Conservation (phyloP, 1,140 invertebrate genomes). For the Neodiprion lecontei region DNA sequence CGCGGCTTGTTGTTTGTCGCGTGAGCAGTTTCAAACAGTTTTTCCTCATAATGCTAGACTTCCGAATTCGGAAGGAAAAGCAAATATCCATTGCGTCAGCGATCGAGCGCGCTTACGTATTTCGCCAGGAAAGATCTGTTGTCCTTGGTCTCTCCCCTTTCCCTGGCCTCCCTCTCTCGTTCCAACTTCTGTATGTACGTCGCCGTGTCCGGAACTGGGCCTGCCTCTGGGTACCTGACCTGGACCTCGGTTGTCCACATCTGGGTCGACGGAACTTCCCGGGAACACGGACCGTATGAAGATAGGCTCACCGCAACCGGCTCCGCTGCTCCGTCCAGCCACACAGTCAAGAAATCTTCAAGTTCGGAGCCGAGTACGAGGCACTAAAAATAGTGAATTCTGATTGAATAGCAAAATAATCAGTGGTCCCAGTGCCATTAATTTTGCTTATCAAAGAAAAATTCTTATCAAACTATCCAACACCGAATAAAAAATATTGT, state of each 20-base stretch:
- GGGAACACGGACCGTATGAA: slow-evolving; percentile 44
- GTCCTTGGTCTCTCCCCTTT: slow-evolving; percentile 89
- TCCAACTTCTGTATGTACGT: slow-evolving; percentile 92
- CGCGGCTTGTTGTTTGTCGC: too few relatives aligned
- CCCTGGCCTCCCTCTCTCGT: slow-evolving; percentile 85
- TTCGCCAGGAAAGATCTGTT: slow-evolving; percentile 94
- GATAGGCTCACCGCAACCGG: slow-evolving; percentile 49
- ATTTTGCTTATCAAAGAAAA: too few relatives aligned
- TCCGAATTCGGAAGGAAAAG: too few relatives aligned
- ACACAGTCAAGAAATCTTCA: slow-evolving; percentile 51
- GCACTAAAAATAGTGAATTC: slow-evolving; percentile 54
- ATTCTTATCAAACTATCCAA: slow-evolving; percentile 24
- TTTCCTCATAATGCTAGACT: too few relatives aligned
- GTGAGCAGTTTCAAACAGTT: too few relatives aligned
- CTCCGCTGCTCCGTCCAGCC: slow-evolving; percentile 51
- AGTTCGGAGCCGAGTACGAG: slow-evolving; percentile 60
- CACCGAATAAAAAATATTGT: slow-evolving; percentile 43
- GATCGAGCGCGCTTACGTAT: slow-evolving; percentile 81
- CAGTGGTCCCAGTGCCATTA: too few relatives aligned
- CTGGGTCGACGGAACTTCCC: slow-evolving; percentile 36
- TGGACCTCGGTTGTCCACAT: slow-evolving; percentile 53
- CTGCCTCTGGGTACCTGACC: slow-evolving; percentile 52
- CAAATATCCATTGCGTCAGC: too few relatives aligned
- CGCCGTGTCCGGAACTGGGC: slow-evolving; percentile 80
- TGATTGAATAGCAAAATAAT: neutral